phyloP scores from a whole-genome alignment of 1,140 invertebrate genomes.

The Orchestia grillus region DNA sequence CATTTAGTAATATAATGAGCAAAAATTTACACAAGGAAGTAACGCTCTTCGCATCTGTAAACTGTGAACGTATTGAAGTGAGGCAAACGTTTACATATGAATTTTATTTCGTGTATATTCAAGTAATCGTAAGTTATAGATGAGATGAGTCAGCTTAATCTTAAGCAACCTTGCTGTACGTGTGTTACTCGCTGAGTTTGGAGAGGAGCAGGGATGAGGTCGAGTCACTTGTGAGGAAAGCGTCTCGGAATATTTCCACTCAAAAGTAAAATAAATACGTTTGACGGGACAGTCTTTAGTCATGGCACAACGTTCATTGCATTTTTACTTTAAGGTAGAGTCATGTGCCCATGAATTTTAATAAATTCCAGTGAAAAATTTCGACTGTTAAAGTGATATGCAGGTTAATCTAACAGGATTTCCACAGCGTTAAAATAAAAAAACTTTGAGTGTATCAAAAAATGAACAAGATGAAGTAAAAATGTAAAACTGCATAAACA shows the following conservation, averaged over 20 bases:
- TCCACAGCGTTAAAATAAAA: neutral
- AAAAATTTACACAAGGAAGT: too few relatives aligned
- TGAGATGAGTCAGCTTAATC: too few relatives aligned
- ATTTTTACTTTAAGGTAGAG: neutral
- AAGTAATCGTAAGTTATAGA: too few relatives aligned
- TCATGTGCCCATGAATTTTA: neutral
- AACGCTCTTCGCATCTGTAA: too few relatives aligned
- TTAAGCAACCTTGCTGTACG: too few relatives aligned
- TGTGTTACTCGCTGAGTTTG: too few relatives aligned
- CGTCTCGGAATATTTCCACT: neutral
- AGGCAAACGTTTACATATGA: too few relatives aligned
- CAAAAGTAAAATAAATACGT: neutral
- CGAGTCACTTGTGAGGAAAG: neutral
- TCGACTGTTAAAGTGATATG: neutral
- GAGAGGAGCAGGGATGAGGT: neutral
- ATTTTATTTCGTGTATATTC: too few relatives aligned
- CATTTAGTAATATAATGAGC: too few relatives aligned
- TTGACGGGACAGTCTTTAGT: neutral
- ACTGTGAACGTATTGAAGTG: too few relatives aligned
- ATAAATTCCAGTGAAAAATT: neutral
- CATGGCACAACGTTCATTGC: too few relatives aligned
- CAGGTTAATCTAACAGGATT: neutral
- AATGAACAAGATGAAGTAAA: neutral
- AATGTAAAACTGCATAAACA: neutral
- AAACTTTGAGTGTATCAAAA: neutral